Percentiles rank a stretch among this genome's conserved stretches.
Conservation (phyloP, 2,113 vertebrate genomes). For the Turnix velox region DNA sequence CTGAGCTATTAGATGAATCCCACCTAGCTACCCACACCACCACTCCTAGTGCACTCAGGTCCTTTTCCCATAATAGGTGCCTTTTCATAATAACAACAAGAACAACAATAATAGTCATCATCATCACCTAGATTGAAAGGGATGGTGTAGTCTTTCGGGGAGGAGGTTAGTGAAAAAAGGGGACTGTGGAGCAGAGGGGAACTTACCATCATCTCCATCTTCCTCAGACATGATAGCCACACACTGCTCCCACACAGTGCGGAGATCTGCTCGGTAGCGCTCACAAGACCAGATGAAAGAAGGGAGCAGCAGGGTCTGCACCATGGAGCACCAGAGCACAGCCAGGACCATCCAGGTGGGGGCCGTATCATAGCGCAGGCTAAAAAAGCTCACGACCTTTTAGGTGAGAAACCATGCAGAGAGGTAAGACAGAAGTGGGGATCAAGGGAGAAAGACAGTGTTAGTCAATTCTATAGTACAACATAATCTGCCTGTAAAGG, state of each 20-base stretch:
- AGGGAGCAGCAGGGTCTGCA: constrained; percentile 79
- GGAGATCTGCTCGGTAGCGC: constrained; percentile 80
- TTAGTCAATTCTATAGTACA: background rate
- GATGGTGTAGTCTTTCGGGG: background rate
- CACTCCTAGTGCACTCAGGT: background rate
- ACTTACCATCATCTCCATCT: constrained; percentile 77
- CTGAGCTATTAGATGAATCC: background rate
- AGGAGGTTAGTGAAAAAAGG: background rate
- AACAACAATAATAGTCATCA: no score
- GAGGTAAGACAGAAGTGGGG: background rate
- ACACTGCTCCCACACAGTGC: constrained; percentile 82
- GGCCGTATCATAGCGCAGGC: constrained; percentile 78
- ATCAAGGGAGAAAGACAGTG: background rate
- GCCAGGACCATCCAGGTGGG: constrained; percentile 83
- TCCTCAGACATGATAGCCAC: constrained; percentile 83
- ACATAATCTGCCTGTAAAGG: background rate
- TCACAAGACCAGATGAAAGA: constrained; percentile 84
- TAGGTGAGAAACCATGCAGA: background rate
- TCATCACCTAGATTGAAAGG: no score
- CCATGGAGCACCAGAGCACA: constrained; percentile 83
- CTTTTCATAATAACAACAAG: no score
- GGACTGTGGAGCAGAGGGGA: background rate
- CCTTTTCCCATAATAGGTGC: background rate
- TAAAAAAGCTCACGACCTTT: constrained; percentile 82
- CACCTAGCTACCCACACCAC: background rate